Evolutionary conservation across 2,888 invertebrate genomes (phyloP), one percentile per base, ranked within the genome.

Genomic region (Octodonta nipae): DNA sequence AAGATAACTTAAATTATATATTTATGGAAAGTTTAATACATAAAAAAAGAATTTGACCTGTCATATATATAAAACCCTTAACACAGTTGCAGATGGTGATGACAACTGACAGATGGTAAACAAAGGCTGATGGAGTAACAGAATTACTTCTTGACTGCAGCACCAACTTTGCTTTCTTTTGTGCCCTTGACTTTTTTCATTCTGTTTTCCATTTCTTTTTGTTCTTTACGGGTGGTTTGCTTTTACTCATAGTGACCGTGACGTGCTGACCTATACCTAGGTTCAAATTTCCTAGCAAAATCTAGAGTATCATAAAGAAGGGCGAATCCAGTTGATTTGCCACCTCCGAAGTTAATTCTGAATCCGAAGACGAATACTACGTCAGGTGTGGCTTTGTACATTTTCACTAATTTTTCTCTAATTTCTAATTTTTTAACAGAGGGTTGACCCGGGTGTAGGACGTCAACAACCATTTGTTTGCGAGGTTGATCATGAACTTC

Each of bases 151-250:
- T 86, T 88, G 56, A 85, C 73, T 45, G 84, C 78, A 52, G 87
- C 81, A 56, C 93, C 95, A 58, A 95, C 89, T 76, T 96, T 96
- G 51, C 85, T 81, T 72, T 98, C 98, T 68, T 89, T 89, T 49
- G 93, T 95, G 64, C 98, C 98, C 57, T 98, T 78, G 47, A 98
- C 93, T 73, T 99, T 99, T 87, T 98, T 99, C 87, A 95, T 92
- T 61, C 96, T 86, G 81, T 99, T 98, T 75, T 96, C 98, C 54
- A 91, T 80, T 75, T 98, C 98, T 69, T 99, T 99, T 50, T 96
- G 84, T 67, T 98, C 98, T 71, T 99, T 99, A 56, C 96, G 78
- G 38, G 92, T 91, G 49, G 84, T 83, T 66, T 83, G 84, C 65
- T 86, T 83, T 75, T 86, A 88, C 59, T 91, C 91, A 54, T 78